Base-by-base conservation (phyloP, 2,797 vertebrate species). In the Garrulus glandarius region DNA sequence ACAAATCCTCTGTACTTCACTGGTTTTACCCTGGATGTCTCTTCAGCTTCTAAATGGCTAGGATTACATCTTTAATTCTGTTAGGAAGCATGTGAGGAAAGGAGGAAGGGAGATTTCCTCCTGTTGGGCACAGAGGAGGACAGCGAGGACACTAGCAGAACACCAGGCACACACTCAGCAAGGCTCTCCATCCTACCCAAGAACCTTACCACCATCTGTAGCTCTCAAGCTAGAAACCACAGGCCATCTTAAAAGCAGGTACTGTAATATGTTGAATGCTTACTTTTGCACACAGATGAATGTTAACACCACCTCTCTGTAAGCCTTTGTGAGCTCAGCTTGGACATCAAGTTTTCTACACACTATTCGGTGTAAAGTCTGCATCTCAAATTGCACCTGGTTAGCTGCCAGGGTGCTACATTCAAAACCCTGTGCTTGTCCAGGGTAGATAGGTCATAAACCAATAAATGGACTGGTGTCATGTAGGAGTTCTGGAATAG, bases 221-320 rank as follows among this genome's bases (percentile, higher is more conserved):
- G 76, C 32, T 50, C 34, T 80, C 52, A 47, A 64, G 24, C 19
- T 8, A 46, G 39, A 78, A 76, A 79, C 67, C 55, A 63, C n/a
- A 56, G 44, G 37, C 36, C 36, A 57, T 41, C 60, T 80, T 83
- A 52, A 27, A 76, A 67, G 29, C 1, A 57, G 41, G 10, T 52
- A 67, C 21, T 26, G 37, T 49, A 49, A 72, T 8, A 32, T 13
- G 8, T 22, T 1, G 0, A 72, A 57, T 2, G 1, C 23, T 74
- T 50, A 43, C 34, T 80, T 74, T 8, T 81, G 49, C 32, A 77
- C 24, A 27, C 6, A 39, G 44, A 24, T 30, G 17, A 36, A 92
- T 60, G 56, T 22, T 75, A 75, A 69, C 44, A 30, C 24, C 32
- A 36, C 47, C 18, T 82, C 67, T 64, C 57, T 77, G n/a, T 37